These are phyloP conservation scores for Dipodomys merriami DNA, from an alignment of 2,113 vertebrate genomes.

Conservation along the genomic window DNA sequence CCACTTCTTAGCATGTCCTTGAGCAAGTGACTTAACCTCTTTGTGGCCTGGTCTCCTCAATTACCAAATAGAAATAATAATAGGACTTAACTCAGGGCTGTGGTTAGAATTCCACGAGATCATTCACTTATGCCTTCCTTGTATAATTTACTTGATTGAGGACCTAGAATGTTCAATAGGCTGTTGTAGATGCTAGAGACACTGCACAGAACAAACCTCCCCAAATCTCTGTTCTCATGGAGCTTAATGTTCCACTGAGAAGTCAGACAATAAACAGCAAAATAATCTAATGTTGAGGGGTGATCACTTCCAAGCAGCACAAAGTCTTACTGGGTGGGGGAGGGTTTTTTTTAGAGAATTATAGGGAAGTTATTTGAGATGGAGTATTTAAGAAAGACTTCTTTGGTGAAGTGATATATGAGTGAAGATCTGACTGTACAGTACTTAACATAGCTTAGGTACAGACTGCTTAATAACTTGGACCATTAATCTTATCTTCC, in stretches of 20 bases:
- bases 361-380: neutral
- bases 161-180: neutral
- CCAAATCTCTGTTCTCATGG: neutral
- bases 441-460: neutral
- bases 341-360: neutral
- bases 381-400: neutral
- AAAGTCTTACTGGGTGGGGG: neutral
- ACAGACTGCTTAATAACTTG: neutral
- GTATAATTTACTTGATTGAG: neutral
- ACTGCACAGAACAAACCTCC: neutral
- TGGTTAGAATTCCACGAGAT: conserved; percentile 44
- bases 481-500: neutral
- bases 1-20: neutral
- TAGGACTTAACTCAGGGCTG: conserved; percentile 4
- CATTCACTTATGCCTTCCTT: neutral
- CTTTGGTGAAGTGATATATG: neutral
- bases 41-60: neutral
- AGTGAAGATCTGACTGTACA: neutral
- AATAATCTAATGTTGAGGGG: neutral
- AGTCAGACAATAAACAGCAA: neutral
- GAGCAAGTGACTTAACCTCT: conserved; percentile 26
- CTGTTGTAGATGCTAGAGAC: conserved; percentile 1
- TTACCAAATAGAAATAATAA: conserved; percentile 45
- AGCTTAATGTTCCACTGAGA: neutral
- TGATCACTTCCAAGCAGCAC: neutral